Evolutionary conservation across 2,888 invertebrate genomes (phyloP).

Genomic region (Pediacus dermestoides): DNA sequence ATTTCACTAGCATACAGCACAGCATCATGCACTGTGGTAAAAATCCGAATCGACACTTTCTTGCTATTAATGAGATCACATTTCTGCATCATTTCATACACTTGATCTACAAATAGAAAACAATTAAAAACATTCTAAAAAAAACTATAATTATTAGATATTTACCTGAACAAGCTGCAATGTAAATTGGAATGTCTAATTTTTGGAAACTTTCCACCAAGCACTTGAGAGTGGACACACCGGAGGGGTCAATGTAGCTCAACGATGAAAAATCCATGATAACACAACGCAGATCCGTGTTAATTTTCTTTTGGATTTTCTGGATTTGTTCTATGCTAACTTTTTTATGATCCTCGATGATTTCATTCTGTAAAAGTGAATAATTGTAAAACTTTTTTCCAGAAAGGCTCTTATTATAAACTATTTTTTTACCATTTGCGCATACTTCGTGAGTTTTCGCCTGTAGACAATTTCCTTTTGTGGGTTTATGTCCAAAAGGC

Average conservation of each 20-base stretch:
- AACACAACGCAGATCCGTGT: constrained; percentile 39
- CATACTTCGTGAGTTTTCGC: constrained; percentile 45
- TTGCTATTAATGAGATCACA: constrained; percentile 57
- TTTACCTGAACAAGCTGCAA: constrained; percentile 47
- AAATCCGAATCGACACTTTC: constrained; percentile 52
- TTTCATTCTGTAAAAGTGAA: constrained; percentile 8
- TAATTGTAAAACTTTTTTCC: constrained; percentile 4
- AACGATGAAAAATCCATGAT: constrained; percentile 63
- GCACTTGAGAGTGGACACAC: constrained; percentile 55
- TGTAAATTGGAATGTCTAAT: constrained; percentile 54
- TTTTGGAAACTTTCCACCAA: constrained; percentile 54
- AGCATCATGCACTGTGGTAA: constrained; percentile 64
- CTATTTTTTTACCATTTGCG: constrained; percentile 24
- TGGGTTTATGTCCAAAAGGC: constrained; percentile 52
- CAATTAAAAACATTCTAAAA: constrained; percentile 1
- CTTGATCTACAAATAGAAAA: constrained; percentile 54
- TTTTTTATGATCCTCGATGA: constrained; percentile 11
- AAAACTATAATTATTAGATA: constrained; percentile 9
- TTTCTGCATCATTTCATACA: constrained; percentile 61
- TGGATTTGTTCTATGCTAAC: constrained; percentile 21
- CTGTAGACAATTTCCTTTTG: constrained; percentile 49
- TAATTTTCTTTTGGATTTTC: constrained; percentile 35
- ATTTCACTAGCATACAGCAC: constrained; percentile 53
- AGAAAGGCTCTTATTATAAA: constrained; percentile 1
- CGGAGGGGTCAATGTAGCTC: constrained; percentile 63